A percentile compares a stretch with the other conserved stretches of the same genome.
These are phyloP conservation scores for Malthinus seriepunctatus DNA, from an alignment of 2,888 invertebrate genomes.

Conservation along the genomic window DNA sequence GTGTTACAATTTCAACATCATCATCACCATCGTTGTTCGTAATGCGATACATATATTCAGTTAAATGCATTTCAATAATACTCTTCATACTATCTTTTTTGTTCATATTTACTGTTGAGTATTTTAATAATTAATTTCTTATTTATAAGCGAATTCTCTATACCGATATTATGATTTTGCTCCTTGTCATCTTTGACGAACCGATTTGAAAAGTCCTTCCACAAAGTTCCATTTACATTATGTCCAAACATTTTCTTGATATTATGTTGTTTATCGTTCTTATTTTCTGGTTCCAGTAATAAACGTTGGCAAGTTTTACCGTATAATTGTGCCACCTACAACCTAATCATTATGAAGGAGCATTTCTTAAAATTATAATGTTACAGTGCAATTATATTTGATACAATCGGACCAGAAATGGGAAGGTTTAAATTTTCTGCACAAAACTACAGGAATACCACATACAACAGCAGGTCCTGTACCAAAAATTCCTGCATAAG, in stretches of 20 bases:
- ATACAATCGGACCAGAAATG: slow-evolving; percentile 92
- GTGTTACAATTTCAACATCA: slow-evolving; percentile 37
- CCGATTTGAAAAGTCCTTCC: slow-evolving; percentile 62
- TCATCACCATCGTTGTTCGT: slow-evolving; percentile 54
- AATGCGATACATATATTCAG: neutral
- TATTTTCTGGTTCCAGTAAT: slow-evolving; percentile 55
- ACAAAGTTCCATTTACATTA: slow-evolving; percentile 69
- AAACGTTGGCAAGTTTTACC: slow-evolving; percentile 65
- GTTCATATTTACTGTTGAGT: no score
- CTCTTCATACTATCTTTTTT: no score
- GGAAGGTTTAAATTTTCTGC: slow-evolving; percentile 86
- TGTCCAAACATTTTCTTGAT: slow-evolving; percentile 71
- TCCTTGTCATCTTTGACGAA: slow-evolving; percentile 2
- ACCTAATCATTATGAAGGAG: neutral
- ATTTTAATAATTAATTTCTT: no score
- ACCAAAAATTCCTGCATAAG: slow-evolving; percentile 86
- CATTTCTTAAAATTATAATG: slow-evolving; percentile 14
- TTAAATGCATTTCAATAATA: no score
- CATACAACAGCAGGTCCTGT: slow-evolving; percentile 73
- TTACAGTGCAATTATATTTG: slow-evolving; percentile 82
- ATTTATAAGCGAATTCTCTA: no score
- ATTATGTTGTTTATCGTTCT: slow-evolving; percentile 57
- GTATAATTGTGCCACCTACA: slow-evolving; percentile 61
- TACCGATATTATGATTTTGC: no score
- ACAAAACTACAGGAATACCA: slow-evolving; percentile 78